These are phyloP conservation scores for Trilocha varians DNA, from an alignment of 2,888 invertebrate species.

Conservation along the genomic window DNA sequence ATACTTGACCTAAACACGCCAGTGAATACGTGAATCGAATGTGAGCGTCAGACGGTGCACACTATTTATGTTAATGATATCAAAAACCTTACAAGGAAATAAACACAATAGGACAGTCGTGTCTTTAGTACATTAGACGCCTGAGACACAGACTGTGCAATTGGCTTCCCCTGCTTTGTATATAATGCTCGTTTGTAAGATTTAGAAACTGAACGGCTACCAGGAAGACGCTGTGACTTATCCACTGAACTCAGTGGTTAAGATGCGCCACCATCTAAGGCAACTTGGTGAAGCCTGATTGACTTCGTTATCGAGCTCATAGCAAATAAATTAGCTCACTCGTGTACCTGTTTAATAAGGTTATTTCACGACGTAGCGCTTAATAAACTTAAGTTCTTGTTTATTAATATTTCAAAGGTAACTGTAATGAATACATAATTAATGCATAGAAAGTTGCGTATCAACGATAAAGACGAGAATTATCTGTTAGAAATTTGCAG, in stretches of 20 bases:
- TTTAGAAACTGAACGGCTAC: slow-evolving; percentile 55
- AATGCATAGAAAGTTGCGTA: neutral
- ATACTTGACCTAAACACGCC: slow-evolving; percentile 38
- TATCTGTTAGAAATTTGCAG: neutral
- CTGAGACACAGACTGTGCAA: slow-evolving; percentile 52
- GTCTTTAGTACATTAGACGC: slow-evolving; percentile 61
- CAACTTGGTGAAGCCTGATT: slow-evolving; percentile 44
- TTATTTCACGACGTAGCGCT: neutral
- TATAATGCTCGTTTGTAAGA: slow-evolving; percentile 66
- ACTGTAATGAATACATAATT: slow-evolving; percentile 22
- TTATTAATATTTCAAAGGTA: slow-evolving; percentile 15
- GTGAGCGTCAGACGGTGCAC: slow-evolving; percentile 48
- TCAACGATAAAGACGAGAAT: neutral
- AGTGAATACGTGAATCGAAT: slow-evolving; percentile 51
- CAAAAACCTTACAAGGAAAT: slow-evolving; percentile 66
- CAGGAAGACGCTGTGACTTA: slow-evolving; percentile 58
- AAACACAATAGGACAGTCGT: slow-evolving; percentile 68
- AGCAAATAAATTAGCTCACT: slow-evolving; percentile 31
- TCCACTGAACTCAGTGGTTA: slow-evolving; percentile 42
- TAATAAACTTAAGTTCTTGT: neutral
- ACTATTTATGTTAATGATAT: slow-evolving; percentile 67
- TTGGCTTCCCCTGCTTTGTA: slow-evolving; percentile 62
- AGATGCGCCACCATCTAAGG: slow-evolving; percentile 54
- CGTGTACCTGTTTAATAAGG: slow-evolving; percentile 28
- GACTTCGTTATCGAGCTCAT: slow-evolving; percentile 47